Base-by-base conservation (phyloP, 2,888 invertebrate genomes). In the Meloe dianella region DNA sequence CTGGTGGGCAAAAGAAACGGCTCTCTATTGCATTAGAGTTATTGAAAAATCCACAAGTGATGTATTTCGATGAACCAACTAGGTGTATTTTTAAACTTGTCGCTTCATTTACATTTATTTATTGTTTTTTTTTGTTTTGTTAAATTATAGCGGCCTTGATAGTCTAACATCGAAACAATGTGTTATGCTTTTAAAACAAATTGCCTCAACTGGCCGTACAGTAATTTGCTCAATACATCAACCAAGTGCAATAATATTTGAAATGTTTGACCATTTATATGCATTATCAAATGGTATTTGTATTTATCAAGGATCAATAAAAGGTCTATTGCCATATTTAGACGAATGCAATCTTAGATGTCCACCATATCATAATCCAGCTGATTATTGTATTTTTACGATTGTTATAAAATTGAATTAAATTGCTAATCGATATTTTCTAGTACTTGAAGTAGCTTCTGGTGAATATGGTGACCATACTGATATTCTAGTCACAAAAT, bases 31-130 rank as follows among this genome's bases (percentile, higher is more conserved):
- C 96, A 9, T 85, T 96, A 71, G 97, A 97, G 85, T 86, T 97
- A 75, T 90, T 97, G 73, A 94, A 91, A 82, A 95, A 97, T 83
- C 97, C 97, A 1, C 92, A 95, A 0, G 89, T 97, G 60, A 92
- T 97, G 90, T 95, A 97, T 82, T 89, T 97, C 73, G 97, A 97
- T 82, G 97, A 97, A 85, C 97, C 97, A 27, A 97, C 96, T 12
- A 79, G 77, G 78, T 77, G 74, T 64, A 12, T 51, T 51, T 51
- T 24, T 6, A 12, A 12, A n/a, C n/a, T n/a, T n/a, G 3, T 20
- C 4, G 17, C 8, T 41, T 47, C 20, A 9, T 47, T 20, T n/a
- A 4, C 9, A 29, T 35, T 57, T 27, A 62, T 57, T 38, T 2
- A 41, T 64, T 61, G 51, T 60, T 59, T 68, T 74, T 71, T 66